Evolutionary conservation across 1,140 invertebrate genomes (phyloP), one percentile per base, ranked within the genome.

Genomic region (Delia radicum): DNA sequence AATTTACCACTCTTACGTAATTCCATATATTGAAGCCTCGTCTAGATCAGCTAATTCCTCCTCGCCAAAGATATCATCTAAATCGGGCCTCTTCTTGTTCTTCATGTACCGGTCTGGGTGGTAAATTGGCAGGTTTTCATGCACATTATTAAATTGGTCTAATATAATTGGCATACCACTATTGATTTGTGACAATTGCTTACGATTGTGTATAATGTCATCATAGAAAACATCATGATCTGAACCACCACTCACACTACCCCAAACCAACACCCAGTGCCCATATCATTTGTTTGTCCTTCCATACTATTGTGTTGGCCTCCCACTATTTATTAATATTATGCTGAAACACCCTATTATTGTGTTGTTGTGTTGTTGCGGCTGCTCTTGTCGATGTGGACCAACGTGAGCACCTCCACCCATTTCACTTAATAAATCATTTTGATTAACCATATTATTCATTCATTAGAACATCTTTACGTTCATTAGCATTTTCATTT

Each of bases 1-100:
- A 95, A 95, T 76, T 93, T 90, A 33, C 94, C 93, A 24, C 92
- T 84, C 80, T 85, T 86, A 74, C 85, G 86, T 12, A 86, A 42
- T 12, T 84, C 84, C 79, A 86, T 75, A 61, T 82, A 86, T 0
- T 82, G 82, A n/a, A 12, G 82, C 82, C 6, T 83, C 83, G 1
- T 83, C 81, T 78, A 85, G 72, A 24, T 83, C 83, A 46, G 77
- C 78, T 10, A 85, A 73, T 69, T 85, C 82, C 8, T 84, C 83
- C 26, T 85, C 84, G 0, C 80, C 81, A 73, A 85, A 85, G 0
- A 86, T 72, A 65, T 82, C 79, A 2, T 85, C 85, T 0, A 85
- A 78, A 75, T 85, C 82, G 0, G n/a, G 78, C 79, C 48, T 86
- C 84, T 69, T 86, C 81, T 65, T 79, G 79, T 6, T 84, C 82